phyloP scores from a whole-genome alignment of 1,140 invertebrate genomes.

The Panonychus citri region DNA sequence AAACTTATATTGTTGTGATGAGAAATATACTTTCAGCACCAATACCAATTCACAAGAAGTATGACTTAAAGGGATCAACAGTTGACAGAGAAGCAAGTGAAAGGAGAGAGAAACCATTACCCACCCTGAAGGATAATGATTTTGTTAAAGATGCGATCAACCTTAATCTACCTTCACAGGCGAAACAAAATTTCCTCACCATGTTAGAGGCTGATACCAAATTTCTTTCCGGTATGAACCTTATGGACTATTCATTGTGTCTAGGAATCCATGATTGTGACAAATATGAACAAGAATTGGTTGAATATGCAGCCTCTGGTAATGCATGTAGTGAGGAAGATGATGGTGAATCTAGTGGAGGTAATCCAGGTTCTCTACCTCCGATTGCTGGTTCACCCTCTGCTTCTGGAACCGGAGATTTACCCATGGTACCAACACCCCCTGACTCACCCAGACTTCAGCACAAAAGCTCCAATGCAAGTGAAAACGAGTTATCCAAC shows the following conservation, averaged over 20 bases:
- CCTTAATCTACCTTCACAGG: slow-evolving; percentile 75
- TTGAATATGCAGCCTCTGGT: slow-evolving; percentile 22
- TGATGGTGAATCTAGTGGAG: slow-evolving; percentile 22
- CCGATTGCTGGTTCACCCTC: slow-evolving; percentile 12
- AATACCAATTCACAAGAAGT: slow-evolving; percentile 38
- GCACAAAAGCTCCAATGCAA: slow-evolving; percentile 13
- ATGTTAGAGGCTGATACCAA: slow-evolving; percentile 81
- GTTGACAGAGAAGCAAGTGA: slow-evolving; percentile 94
- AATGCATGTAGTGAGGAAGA: slow-evolving; percentile 34
- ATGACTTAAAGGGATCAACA: slow-evolving; percentile 66
- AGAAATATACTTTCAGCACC: slow-evolving; percentile 93
- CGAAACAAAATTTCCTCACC: slow-evolving; percentile 73
- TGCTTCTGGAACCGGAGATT: background rate
- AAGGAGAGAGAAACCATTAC: slow-evolving; percentile 74
- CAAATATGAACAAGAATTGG: slow-evolving; percentile 47
- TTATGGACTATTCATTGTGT: slow-evolving; percentile 85
- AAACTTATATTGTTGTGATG: slow-evolving; percentile 90
- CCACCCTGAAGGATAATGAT: slow-evolving; percentile 96
- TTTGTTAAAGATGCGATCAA: slow-evolving; percentile 89
- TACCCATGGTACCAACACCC: slow-evolving; percentile 40
- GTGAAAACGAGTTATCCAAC: slow-evolving; percentile 10
- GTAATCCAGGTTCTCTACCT: slow-evolving; percentile 17
- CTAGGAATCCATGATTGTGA: slow-evolving; percentile 78
- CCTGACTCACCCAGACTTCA: slow-evolving; percentile 57
- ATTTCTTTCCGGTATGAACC: slow-evolving; percentile 73